Conservation (phyloP, 2,888 invertebrate genomes). For the Drosophila neotestacea region DNA sequence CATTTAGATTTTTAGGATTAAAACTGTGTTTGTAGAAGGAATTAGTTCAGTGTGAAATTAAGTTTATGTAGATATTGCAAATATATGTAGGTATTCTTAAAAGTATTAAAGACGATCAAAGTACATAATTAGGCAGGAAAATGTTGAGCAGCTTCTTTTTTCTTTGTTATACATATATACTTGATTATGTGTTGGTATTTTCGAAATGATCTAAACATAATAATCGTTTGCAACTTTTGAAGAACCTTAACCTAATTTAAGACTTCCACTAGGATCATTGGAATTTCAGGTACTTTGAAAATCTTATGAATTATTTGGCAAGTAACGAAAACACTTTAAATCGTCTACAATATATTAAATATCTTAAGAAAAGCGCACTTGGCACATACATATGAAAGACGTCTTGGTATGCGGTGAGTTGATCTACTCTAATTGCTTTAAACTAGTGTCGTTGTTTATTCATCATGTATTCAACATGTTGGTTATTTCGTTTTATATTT, state of each 20-base stretch:
- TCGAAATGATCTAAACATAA: conserved; percentile 48
- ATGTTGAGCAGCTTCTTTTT: conserved; percentile 44
- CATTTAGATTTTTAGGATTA: conserved; percentile 15
- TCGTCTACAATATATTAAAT: conserved; percentile 42
- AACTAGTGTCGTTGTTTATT: conserved; percentile 38
- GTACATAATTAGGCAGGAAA: conserved; percentile 33
- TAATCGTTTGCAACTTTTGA: conserved; percentile 37
- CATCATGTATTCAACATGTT: conserved; percentile 6
- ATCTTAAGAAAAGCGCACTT: conserved; percentile 42
- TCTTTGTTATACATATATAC: conserved; percentile 17
- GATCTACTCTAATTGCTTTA: conserved; percentile 65
- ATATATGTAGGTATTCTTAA: conserved; percentile 6
- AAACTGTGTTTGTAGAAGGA: background rate
- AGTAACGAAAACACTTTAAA: conserved; percentile 62
- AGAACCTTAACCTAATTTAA: conserved; percentile 71
- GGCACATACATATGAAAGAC: conserved; percentile 65
- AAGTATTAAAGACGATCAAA: conserved; percentile 44
- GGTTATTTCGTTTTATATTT: conserved; percentile 30
- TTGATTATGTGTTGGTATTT: conserved; percentile 16
- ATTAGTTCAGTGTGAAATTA: conserved; percentile 1
- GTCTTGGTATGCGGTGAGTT: conserved; percentile 58
- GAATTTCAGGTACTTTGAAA: conserved; percentile 80
- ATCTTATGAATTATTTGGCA: conserved; percentile 78
- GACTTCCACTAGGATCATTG: conserved; percentile 67
- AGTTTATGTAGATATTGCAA: conserved; percentile 5